phyloP scores from a whole-genome alignment of 2,888 invertebrate species.

The Bursaphelenchus okinawaensis region DNA sequence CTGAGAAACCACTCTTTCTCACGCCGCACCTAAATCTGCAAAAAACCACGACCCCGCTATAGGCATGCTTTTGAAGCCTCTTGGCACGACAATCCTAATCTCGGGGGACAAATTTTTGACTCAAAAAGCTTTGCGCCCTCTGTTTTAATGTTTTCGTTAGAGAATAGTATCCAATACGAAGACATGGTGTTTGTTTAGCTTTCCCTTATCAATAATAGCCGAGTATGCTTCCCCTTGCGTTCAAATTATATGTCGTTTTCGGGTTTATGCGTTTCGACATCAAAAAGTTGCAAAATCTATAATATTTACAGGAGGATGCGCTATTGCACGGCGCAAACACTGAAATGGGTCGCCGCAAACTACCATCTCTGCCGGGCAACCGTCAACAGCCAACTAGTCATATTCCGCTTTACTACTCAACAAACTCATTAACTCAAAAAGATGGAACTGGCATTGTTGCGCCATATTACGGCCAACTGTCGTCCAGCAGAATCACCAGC shows the following conservation, averaged over 20 bases:
- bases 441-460: slow-evolving; percentile 13
- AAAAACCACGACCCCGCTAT: neutral
- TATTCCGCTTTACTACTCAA: slow-evolving; percentile 29
- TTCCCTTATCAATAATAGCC: neutral
- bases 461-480: neutral
- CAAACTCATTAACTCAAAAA: slow-evolving; percentile 29
- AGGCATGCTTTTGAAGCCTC: neutral
- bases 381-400: slow-evolving; percentile 14
- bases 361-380: slow-evolving; percentile 40
- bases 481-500: slow-evolving; percentile 15
- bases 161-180: neutral
- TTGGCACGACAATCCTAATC: neutral
- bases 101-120: neutral
- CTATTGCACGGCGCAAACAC: slow-evolving; percentile 22
- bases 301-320: slow-evolving; percentile 27
- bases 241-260: neutral
- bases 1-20: neutral
- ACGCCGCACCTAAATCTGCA: neutral
- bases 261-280: neutral
- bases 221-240: neutral
- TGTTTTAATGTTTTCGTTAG: neutral
- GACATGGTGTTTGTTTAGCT: neutral
- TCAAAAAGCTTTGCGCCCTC: neutral
- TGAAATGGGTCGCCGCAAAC: slow-evolving; percentile 54
- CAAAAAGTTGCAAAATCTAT: neutral